Percentiles rank a stretch among this genome's conserved stretches.
Conservation (phyloP, 2,113 vertebrate genomes). For the Pseudorasbora parva region DNA sequence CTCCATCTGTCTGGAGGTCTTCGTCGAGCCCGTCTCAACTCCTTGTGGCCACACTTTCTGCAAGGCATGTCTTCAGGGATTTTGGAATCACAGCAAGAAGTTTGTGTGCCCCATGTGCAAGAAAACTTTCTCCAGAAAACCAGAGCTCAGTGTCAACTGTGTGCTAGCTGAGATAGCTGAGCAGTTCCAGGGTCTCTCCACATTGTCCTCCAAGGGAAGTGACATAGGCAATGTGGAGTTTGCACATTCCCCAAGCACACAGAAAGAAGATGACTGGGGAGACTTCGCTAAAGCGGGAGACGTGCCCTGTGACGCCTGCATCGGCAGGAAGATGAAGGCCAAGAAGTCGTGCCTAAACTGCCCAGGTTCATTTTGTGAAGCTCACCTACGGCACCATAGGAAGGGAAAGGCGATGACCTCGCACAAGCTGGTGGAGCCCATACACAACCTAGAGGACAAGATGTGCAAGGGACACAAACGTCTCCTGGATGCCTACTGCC, state of each 20-base stretch:
- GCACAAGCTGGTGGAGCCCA: conserved; percentile 79
- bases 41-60: conserved; percentile 94
- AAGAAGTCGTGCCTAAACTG: conserved; percentile 81
- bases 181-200: conserved; percentile 64
- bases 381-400: conserved; percentile 77
- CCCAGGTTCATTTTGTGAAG: conserved; percentile 78
- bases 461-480: conserved; percentile 81
- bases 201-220: neutral
- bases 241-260: conserved; percentile 34
- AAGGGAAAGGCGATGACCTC: conserved; percentile 71
- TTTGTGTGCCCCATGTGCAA: conserved; percentile 87
- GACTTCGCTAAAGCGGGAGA: conserved; percentile 73
- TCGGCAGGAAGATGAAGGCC: conserved; percentile 77
- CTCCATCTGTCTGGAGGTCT: conserved; percentile 91
- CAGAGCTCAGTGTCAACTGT: conserved; percentile 82
- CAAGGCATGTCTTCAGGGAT: conserved; percentile 79
- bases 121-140: conserved; percentile 67
- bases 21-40: conserved; percentile 83
- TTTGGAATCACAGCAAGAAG: conserved; percentile 76
- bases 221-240: neutral
- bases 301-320: conserved; percentile 80
- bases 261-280: neutral
- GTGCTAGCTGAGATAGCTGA: conserved; percentile 79
- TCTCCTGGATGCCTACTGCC: conserved; percentile 84
- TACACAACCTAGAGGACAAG: conserved; percentile 75